phyloP scores from a whole-genome alignment of 2,797 vertebrate species.

The Siniperca undulata region DNA sequence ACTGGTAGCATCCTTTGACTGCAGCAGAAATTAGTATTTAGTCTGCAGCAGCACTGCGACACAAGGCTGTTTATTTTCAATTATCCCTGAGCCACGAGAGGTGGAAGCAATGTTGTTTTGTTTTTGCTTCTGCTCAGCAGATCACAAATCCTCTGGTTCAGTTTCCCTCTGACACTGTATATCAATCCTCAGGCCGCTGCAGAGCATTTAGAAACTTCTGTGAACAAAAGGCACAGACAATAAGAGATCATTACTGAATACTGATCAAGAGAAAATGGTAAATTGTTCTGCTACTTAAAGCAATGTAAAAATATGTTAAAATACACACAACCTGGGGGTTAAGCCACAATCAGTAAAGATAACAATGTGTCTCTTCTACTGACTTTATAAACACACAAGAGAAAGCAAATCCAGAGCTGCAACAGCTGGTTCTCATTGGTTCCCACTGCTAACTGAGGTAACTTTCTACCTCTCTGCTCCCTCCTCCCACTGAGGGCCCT shows the following conservation, averaged over 20 bases:
- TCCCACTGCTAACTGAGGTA: slow-evolving; percentile 40
- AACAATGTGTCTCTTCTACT: slow-evolving; percentile 32
- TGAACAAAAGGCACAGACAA: slow-evolving; percentile 45
- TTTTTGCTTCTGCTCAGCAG: slow-evolving; percentile 69
- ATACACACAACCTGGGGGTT: slow-evolving; percentile 35
- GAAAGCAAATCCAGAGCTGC: slow-evolving; percentile 25
- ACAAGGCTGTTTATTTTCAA: slow-evolving; percentile 85
- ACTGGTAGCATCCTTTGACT: slow-evolving; percentile 54
- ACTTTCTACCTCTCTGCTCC: slow-evolving; percentile 23
- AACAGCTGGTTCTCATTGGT: slow-evolving; percentile 74
- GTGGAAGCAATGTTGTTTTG: slow-evolving; percentile 69
- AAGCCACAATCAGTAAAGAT: slow-evolving; percentile 56
- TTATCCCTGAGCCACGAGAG: slow-evolving; percentile 77
- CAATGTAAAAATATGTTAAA: slow-evolving; percentile 30
- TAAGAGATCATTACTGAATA: slow-evolving; percentile 32
- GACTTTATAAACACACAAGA: slow-evolving; percentile 57
- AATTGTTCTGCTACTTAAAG: slow-evolving; percentile 30
- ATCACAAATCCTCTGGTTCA: slow-evolving; percentile 64
- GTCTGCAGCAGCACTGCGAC: slow-evolving; percentile 83
- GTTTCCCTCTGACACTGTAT: slow-evolving; percentile 64
- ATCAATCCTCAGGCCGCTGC: slow-evolving; percentile 61
- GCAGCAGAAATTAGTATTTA: slow-evolving; percentile 84
- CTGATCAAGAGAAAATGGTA: slow-evolving; percentile 28
- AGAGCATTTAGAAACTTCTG: slow-evolving; percentile 54
- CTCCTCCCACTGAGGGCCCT: background rate